These are phyloP conservation scores for Ammodramus savannarum DNA, from an alignment of 2,113 vertebrate species.

Conservation along the genomic window DNA sequence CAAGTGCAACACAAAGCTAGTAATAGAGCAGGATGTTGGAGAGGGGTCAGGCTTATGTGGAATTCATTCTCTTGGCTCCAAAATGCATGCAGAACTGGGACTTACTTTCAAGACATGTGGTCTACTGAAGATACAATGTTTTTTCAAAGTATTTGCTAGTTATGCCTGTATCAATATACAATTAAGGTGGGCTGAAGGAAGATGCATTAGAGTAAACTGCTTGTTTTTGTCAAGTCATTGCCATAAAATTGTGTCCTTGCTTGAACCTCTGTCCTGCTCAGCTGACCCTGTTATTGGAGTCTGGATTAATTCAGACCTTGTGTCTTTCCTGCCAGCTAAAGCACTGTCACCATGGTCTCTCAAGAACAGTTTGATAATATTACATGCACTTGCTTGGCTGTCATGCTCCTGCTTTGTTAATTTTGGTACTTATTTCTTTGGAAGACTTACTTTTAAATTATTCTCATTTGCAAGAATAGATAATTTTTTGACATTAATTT, in stretches of 20 bases:
- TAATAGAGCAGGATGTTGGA: not conserved
- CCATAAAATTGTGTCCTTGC: not conserved
- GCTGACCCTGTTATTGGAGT: not conserved
- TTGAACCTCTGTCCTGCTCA: not conserved
- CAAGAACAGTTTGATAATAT: not conserved
- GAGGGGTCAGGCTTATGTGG: not conserved
- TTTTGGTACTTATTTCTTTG: not conserved
- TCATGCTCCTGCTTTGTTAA: not conserved
- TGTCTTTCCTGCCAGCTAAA: not conserved
- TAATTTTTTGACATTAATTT: not conserved
- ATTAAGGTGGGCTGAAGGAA: not conserved
- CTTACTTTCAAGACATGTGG: not conserved
- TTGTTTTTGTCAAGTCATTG: constrained; percentile 9
- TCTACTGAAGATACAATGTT: not conserved
- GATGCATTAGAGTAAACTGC: not conserved
- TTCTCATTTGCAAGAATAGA: not conserved
- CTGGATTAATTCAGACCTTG: not conserved
- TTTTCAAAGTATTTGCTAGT: not conserved
- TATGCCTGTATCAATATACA: not conserved
- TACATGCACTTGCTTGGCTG: not conserved
- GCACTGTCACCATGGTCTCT: not conserved
- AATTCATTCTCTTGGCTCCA: not conserved
- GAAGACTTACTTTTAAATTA: not conserved
- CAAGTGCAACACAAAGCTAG: not conserved
- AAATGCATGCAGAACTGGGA: not conserved